Evolutionary conservation across 2,888 invertebrate species (phyloP).

Genomic region (Polydesmus complanatus): DNA sequence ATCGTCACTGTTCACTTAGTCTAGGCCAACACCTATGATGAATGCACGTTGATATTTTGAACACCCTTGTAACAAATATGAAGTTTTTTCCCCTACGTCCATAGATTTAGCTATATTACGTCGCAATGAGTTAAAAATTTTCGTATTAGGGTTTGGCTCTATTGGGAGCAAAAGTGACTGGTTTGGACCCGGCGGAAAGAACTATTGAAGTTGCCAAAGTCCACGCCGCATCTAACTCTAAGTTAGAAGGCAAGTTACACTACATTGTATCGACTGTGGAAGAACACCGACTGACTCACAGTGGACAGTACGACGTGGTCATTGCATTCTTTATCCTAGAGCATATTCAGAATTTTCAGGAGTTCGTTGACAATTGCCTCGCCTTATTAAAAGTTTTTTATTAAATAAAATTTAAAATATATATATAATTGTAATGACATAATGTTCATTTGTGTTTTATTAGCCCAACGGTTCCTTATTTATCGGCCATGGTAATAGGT

Average conservation of each 20-base stretch:
- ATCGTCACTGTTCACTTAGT: too few species aligned
- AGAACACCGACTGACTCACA: not conserved
- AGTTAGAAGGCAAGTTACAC: not conserved
- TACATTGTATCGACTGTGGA: not conserved
- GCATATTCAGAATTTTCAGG: not conserved
- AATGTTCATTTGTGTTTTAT: too few species aligned
- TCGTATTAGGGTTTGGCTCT: not conserved
- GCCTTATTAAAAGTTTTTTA: not conserved
- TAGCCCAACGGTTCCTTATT: too few species aligned
- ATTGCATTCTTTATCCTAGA: not conserved
- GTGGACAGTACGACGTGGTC: not conserved
- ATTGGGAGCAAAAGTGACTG: not conserved
- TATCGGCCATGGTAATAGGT: too few species aligned
- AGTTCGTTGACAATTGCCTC: not conserved
- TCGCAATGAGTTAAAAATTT: not conserved
- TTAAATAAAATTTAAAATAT: too few species aligned
- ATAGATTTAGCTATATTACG: not conserved
- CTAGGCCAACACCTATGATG: too few species aligned
- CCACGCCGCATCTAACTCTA: not conserved
- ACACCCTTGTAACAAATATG: not conserved
- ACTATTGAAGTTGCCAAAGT: not conserved
- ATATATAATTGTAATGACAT: too few species aligned
- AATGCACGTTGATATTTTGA: too few species aligned
- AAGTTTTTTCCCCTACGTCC: not conserved
- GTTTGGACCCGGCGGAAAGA: not conserved